phyloP scores from a whole-genome alignment of 2,888 invertebrate species.

The Cepaea hortensis region DNA sequence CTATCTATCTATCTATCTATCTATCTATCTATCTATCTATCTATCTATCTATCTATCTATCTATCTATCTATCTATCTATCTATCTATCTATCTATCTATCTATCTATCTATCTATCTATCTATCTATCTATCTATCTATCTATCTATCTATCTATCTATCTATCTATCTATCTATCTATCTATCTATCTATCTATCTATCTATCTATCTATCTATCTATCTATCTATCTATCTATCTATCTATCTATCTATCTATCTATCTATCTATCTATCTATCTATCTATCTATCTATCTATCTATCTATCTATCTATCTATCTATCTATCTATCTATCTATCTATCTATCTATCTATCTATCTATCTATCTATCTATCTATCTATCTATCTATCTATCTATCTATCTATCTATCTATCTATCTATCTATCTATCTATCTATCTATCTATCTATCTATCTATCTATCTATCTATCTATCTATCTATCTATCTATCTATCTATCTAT shows the following conservation, averaged over 20 bases:
- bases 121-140: constrained; percentile 12
- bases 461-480: constrained; percentile 21
- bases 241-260: no score
- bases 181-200: no score
- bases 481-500: constrained; percentile 6
- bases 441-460: constrained; percentile 34
- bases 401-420: constrained; percentile 15
- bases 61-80: constrained; percentile 12
- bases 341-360: background rate
- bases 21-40: constrained; percentile 22
- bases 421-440: constrained; percentile 11
- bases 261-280: no score
- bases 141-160: background rate
- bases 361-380: background rate
- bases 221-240: no score
- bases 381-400: constrained; percentile 8
- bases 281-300: no score
- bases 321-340: background rate
- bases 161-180: background rate
- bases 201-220: no score
- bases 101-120: background rate
- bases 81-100: background rate
- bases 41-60: constrained; percentile 21
- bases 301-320: no score
- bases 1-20: no score